phyloP scores from a whole-genome alignment of 1,140 invertebrate species.

The Cecropterus lyciades region DNA sequence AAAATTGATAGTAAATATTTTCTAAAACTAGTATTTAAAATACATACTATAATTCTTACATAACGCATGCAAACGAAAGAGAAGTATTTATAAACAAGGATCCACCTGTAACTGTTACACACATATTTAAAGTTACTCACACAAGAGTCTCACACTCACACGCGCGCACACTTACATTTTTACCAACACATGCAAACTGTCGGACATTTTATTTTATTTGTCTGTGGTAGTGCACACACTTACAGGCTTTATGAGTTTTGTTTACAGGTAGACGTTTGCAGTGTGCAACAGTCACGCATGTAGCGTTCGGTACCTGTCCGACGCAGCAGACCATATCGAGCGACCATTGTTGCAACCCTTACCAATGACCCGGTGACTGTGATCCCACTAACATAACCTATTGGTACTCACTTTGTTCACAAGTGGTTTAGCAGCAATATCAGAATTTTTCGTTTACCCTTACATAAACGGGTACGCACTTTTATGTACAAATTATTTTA shows the following conservation, averaged over 20 bases:
- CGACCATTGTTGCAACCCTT: conserved; percentile 62
- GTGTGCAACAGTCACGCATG: conserved; percentile 35
- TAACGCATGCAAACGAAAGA: background rate
- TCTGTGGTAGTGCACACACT: background rate
- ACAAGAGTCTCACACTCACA: background rate
- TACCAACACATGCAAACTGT: background rate
- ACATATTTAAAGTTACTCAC: background rate
- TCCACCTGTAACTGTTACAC: conserved; percentile 43
- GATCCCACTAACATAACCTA: background rate
- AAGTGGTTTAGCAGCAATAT: no score
- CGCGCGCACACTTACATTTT: conserved; percentile 8
- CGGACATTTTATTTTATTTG: background rate
- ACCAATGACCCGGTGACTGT: conserved; percentile 52
- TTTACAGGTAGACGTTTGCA: background rate
- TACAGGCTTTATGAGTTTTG: background rate
- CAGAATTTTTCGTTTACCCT: no score
- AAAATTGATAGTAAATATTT: no score
- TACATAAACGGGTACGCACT: no score
- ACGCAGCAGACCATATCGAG: conserved; percentile 61
- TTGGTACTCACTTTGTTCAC: no score
- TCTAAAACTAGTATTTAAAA: no score
- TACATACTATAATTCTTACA: background rate
- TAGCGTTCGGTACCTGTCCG: conserved; percentile 58
- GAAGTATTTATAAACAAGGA: conserved; percentile 42
- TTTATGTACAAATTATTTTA: no score